Conservation (phyloP, 2,888 invertebrate genomes). For the Siphlonurus alternatus region DNA sequence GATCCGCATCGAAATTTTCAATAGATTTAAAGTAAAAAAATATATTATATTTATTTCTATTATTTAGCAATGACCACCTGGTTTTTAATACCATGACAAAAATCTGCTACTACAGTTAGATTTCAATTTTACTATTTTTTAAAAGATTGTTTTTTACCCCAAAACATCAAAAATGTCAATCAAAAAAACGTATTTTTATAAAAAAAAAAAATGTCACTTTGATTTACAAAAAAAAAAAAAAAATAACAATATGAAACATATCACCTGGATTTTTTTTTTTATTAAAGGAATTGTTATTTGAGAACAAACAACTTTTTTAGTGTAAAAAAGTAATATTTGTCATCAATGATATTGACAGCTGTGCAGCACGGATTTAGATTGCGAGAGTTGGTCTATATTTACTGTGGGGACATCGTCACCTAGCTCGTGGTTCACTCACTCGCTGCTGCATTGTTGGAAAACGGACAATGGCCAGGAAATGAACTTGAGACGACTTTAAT, state of each 20-base stretch:
- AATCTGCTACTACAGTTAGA: neutral
- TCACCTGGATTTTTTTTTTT: neutral
- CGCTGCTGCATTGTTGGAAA: neutral
- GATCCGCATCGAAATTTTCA: neutral
- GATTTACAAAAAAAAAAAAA: neutral
- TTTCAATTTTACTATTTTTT: neutral
- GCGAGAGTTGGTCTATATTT: neutral
- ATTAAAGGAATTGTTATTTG: neutral
- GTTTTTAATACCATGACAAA: neutral
- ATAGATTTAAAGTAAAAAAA: neutral
- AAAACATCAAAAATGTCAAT: neutral
- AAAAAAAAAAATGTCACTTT: neutral
- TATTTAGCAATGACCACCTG: neutral
- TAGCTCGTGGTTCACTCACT: neutral
- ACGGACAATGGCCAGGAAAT: slow-evolving; percentile 3
- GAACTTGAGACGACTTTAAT: slow-evolving; percentile 4
- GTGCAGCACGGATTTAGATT: neutral
- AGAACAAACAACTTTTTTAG: neutral
- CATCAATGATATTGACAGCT: neutral
- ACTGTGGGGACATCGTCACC: neutral
- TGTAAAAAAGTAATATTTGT: neutral
- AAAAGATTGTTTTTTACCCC: no score
- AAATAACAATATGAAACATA: neutral
- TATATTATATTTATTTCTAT: no score
- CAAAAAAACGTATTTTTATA: neutral